Conservation (phyloP, 1,140 invertebrate genomes). For the Solenopsis invicta region DNA sequence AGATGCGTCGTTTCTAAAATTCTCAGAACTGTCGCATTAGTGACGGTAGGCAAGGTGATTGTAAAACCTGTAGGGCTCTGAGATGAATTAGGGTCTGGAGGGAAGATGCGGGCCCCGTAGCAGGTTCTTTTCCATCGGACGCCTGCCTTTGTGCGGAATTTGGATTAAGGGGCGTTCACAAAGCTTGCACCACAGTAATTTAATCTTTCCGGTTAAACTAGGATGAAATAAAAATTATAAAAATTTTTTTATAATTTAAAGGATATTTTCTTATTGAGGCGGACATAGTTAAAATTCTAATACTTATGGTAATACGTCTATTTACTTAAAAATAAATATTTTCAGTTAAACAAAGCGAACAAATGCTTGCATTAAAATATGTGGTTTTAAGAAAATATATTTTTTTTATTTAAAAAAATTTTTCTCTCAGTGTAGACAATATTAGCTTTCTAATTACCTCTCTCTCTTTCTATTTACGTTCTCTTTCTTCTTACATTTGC, state of each 20-base stretch:
- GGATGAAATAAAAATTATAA: no score
- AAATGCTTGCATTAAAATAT: no score
- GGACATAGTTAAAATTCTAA: no score
- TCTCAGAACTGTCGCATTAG: conserved; percentile 51
- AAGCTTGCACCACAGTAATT: neutral
- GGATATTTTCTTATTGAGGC: no score
- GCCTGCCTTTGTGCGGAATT: conserved; percentile 79
- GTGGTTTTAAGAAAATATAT: no score
- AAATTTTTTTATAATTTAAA: no score
- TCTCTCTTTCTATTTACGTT: neutral
- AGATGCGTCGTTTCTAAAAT: conserved; percentile 54
- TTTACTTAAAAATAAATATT: no score
- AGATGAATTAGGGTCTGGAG: conserved; percentile 78
- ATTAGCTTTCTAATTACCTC: neutral
- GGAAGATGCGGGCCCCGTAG: conserved; percentile 70
- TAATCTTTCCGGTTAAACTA: no score
- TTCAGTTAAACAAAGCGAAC: no score
- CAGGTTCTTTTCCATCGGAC: conserved; percentile 80
- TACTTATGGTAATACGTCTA: no score
- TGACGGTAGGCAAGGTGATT: conserved; percentile 31
- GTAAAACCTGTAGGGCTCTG: conserved; percentile 57
- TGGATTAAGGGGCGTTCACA: conserved; percentile 70
- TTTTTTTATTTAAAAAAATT: neutral
- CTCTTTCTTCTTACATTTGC: no score
- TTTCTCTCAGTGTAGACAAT: neutral